Conservation (phyloP, 2,888 invertebrate species). For the Sicus ferrugineus region DNA sequence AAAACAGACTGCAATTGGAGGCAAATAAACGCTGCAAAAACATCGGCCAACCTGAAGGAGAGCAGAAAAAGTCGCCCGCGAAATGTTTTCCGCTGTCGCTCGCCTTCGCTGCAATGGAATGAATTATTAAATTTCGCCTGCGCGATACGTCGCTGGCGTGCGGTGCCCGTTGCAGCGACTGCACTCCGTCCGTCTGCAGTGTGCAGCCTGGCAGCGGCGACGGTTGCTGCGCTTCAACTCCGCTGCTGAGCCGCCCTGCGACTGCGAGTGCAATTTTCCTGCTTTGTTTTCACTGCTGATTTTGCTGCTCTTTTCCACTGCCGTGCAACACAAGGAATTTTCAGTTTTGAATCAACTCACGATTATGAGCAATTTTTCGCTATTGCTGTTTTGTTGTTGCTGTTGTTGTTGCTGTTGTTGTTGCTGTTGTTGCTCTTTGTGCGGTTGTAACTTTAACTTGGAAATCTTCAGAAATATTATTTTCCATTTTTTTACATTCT, state of each 20-base stretch:
- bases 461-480: no score
- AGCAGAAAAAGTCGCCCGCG: neutral
- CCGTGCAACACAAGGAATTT: neutral
- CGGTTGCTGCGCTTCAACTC: neutral
- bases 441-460: neutral
- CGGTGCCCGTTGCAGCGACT: neutral
- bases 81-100: neutral
- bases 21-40: no score
- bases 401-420: constrained; percentile 12
- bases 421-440: neutral
- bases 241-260: neutral
- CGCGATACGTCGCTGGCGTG: constrained; percentile 9
- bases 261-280: neutral
- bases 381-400: constrained; percentile 6
- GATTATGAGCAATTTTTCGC: constrained; percentile 1
- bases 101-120: constrained; percentile 24
- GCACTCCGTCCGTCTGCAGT: neutral
- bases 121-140: constrained; percentile 32
- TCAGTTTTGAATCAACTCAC: constrained; percentile 13
- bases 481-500: no score
- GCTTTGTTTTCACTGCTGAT: neutral
- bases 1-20: no score
- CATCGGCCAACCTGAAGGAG: no score
- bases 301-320: neutral
- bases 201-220: neutral